Conservation (phyloP, 2,113 vertebrate species). For the Seriola dumerili region DNA sequence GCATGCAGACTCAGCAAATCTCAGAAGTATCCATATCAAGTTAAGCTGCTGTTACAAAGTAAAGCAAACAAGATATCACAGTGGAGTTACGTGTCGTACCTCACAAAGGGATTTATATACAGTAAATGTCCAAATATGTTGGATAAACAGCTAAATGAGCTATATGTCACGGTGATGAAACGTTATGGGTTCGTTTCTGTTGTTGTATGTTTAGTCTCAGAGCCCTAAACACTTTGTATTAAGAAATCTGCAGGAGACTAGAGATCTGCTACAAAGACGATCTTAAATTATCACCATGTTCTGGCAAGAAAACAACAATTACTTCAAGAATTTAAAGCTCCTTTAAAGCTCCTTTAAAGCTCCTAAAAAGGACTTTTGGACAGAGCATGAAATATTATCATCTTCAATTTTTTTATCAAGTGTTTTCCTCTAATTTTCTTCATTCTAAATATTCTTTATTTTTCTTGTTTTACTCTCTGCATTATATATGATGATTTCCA, state of each 20-base stretch:
- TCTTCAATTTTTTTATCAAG: background rate
- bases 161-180: background rate
- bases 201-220: background rate
- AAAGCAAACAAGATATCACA: background rate
- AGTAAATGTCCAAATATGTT: background rate
- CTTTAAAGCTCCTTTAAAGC: background rate
- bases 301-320: background rate
- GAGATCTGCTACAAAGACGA: background rate
- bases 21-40: background rate
- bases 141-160: background rate
- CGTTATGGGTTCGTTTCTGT: background rate
- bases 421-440: background rate
- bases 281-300: background rate
- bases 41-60: background rate
- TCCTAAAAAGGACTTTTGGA: background rate
- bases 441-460: background rate
- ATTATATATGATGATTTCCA: too few species aligned
- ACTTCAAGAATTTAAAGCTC: background rate
- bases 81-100: background rate
- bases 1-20: constrained; percentile 46
- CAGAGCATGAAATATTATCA: background rate
- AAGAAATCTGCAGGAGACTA: background rate
- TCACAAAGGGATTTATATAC: background rate
- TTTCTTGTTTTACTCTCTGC: too few species aligned
- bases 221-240: background rate